Conservation (phyloP, 2,113 vertebrate genomes). For the Tinamus guttatus region DNA sequence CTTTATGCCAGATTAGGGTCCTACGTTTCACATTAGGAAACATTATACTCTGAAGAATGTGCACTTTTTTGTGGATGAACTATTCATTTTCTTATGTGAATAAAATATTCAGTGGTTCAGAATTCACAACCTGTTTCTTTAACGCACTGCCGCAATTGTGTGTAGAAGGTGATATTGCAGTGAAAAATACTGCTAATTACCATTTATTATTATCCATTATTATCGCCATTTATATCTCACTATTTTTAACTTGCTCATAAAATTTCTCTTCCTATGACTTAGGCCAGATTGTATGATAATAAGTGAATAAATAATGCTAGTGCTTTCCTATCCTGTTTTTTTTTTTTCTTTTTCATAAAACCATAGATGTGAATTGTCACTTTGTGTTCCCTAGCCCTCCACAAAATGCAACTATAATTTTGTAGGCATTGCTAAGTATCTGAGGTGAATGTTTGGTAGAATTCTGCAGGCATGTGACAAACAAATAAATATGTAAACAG, state of each 20-base stretch:
- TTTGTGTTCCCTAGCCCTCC: slow-evolving; percentile 39
- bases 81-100: neutral
- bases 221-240: slow-evolving; percentile 56
- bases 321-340: neutral
- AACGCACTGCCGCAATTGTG: neutral
- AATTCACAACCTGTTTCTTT: slow-evolving; percentile 31
- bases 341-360: slow-evolving; percentile 37
- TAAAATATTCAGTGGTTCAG: neutral
- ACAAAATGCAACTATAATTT: slow-evolving; percentile 40
- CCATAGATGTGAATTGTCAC: slow-evolving; percentile 50
- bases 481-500: slow-evolving; percentile 21
- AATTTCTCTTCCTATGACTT: slow-evolving; percentile 67
- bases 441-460: slow-evolving; percentile 53
- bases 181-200: slow-evolving; percentile 40
- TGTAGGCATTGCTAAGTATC: slow-evolving; percentile 31
- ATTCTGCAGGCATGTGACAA: slow-evolving; percentile 35
- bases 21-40: neutral
- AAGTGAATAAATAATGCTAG: slow-evolving; percentile 73
- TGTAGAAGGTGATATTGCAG: neutral
- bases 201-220: slow-evolving; percentile 39
- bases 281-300: slow-evolving; percentile 76
- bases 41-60: neutral
- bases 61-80: neutral
- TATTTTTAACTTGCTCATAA: slow-evolving; percentile 78
- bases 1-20: neutral